phyloP scores from a whole-genome alignment of 2,797 vertebrate species.

The Sphenopsis melanotis region DNA sequence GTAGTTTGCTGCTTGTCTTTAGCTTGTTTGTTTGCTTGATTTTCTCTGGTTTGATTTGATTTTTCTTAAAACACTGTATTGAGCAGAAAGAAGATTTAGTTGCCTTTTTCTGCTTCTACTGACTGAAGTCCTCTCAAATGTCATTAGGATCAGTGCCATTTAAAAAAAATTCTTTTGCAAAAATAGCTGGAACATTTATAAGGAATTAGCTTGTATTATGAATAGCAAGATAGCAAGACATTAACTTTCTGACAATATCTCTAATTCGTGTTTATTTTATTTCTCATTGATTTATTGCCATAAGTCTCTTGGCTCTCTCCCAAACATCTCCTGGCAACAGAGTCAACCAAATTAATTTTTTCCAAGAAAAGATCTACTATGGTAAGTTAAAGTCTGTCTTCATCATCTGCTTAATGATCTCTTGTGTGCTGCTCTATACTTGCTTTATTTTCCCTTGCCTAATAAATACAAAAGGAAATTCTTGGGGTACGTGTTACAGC shows the following conservation, averaged over 20 bases:
- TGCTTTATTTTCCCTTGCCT: constrained; percentile 43
- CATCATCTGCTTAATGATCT: constrained; percentile 64
- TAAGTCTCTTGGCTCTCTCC: constrained; percentile 66
- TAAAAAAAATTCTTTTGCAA: not conserved
- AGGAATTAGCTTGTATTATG: constrained; percentile 2
- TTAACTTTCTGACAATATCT: constrained; percentile 63
- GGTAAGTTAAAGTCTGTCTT: constrained; percentile 67
- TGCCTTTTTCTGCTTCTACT: not conserved
- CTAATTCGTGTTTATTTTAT: constrained; percentile 70
- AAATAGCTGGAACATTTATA: not conserved
- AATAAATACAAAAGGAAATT: constrained; percentile 30
- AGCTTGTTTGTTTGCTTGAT: not conserved
- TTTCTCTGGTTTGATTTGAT: not conserved
- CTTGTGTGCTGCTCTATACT: constrained; percentile 7
- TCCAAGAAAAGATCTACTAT: constrained; percentile 62
- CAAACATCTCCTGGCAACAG: constrained; percentile 69
- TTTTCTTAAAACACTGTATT: not conserved
- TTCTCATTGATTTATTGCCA: constrained; percentile 72
- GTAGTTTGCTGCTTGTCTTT: not conserved
- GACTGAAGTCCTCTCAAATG: not conserved
- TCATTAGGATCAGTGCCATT: not conserved
- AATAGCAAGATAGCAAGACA: constrained; percentile 40
- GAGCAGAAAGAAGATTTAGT: not conserved
- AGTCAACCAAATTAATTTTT: constrained; percentile 73
- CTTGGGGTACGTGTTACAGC: not conserved